phyloP scores from a whole-genome alignment of 2,888 invertebrate species.

The Lasioglossum lativentre region DNA sequence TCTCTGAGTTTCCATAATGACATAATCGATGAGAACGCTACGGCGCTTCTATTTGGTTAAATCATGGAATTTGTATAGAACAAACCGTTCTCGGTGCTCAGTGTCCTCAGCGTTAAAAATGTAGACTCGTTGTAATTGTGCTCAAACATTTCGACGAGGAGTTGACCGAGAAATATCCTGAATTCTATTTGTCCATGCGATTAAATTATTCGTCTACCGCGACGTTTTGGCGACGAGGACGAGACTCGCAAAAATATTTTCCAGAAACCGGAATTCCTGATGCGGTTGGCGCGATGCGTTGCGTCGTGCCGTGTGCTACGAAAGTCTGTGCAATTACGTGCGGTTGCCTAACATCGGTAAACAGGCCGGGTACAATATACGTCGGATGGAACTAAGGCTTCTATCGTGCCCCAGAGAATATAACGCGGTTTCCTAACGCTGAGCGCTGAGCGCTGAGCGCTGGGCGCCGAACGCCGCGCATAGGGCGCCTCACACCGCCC shows the following conservation, averaged over 20 bases:
- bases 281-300: neutral
- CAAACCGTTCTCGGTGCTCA: neutral
- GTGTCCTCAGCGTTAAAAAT: neutral
- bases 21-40: neutral
- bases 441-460: neutral
- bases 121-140: neutral
- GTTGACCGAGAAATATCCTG: neutral
- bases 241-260: neutral
- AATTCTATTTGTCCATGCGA: neutral
- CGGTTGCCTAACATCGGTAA: slow-evolving; percentile 51
- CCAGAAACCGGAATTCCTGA: neutral
- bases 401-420: slow-evolving; percentile 55
- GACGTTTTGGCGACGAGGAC: neutral
- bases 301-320: neutral
- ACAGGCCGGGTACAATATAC: slow-evolving; percentile 32
- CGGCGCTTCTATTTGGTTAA: neutral
- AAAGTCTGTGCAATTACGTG: slow-evolving; percentile 54
- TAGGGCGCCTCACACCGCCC: neutral
- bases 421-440: slow-evolving; percentile 66
- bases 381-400: slow-evolving; percentile 44
- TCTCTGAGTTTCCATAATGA: neutral
- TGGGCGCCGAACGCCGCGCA: too few species aligned
- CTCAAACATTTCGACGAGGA: neutral
- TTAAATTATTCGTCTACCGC: neutral
- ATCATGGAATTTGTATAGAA: neutral